Base-by-base conservation (phyloP, 2,797 vertebrate species). In the Uromys caudimaculatus region DNA sequence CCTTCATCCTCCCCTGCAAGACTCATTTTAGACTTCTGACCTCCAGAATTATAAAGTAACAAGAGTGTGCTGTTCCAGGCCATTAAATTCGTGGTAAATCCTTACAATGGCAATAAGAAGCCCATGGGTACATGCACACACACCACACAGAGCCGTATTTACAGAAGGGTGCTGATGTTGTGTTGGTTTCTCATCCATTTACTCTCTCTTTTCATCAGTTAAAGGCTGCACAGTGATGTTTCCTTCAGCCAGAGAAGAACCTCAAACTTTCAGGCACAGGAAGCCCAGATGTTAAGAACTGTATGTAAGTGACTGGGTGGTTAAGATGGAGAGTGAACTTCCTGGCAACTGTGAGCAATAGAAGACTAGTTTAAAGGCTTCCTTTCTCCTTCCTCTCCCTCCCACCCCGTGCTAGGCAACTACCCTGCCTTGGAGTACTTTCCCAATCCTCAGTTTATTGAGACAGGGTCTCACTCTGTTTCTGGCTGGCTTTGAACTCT, bases 41-140 rank as follows among this genome's bases (percentile, higher is more conserved):
- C 44, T 92, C 86, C 83, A 85, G 56, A 82, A 81, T 64, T 62
- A 23, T 56, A 84, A 94, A 76, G 85, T 75, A 83, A 91, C 64
- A 90, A 90, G 67, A 58, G 6, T 54, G 0, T 79, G 13, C 44
- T 58, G 47, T 41, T 75, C 88, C 56, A 56, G 84, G 35, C 32
- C 54, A 83, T 52, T 89, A 77, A 41, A 32, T 69, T 35, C n/a
- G 6, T 92, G 23, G 6, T 71, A 44, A 44, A 17, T 52, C 17
- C 32, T 85, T 79, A 71, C 9, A 71, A 62, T 10, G 91, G 69
- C 44, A 41, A 27, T 35, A 85, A 50, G 50, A 76, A 87, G 44
- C 21, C 52, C 38, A 47, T n/a, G 17, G 54, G 58, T 44, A 41
- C 71, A 35, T 60, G 71, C 19, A 8, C 41, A 32, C 56, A 50